Evolutionary conservation across 1,140 invertebrate species (phyloP), one percentile per base, ranked within the genome.

Genomic region (Drosophila ogumai): DNA sequence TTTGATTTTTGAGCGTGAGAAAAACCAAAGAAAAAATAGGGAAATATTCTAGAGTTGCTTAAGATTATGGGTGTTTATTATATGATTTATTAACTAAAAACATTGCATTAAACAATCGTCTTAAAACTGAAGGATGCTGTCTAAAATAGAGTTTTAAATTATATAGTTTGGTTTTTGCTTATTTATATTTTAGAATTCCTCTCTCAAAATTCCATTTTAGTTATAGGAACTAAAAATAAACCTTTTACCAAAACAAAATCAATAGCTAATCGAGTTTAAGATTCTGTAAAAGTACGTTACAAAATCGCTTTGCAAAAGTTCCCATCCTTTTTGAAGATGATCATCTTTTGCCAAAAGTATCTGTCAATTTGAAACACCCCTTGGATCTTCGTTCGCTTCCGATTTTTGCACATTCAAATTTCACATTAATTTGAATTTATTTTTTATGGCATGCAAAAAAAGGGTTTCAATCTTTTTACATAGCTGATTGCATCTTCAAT

Each of bases 401-500:
- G 7, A 47, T 47, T 47, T 81, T 79, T 38, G 81, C 76, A 74
- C 72, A 81, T 72, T 85, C 82, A 86, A 71, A 82, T 81, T 72
- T 82, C 73, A 74, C 77, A 90, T 90, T 90, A 85, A 85, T 90
- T 90, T 85, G 59, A 90, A 90, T 90, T 86, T 84, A 58, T 41
- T 50, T 46, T 52, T 74, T 73, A 75, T 76, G 74, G 63, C 74
- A 76, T 77, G 74, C 74, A 77, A 76, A 77, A 76, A 76, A 77
- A 68, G 59, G 85, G 54, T 68, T 79, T 46, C 58, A 52, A 49
- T 40, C 36, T 79, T 87, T 75, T 80, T 71, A 71, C 60, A 87
- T 87, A 88, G 85, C 71, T 85, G 85, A 90, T 90, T 90, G 86
- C 85, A 90, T 90, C 85, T 85, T 90, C 85, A 90, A 90, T 90